A percentile compares a stretch with the other conserved stretches of the same genome.
These are phyloP conservation scores for Acrocephalus kingi DNA, from an alignment of 2,113 vertebrate species.

Conservation along the genomic window DNA sequence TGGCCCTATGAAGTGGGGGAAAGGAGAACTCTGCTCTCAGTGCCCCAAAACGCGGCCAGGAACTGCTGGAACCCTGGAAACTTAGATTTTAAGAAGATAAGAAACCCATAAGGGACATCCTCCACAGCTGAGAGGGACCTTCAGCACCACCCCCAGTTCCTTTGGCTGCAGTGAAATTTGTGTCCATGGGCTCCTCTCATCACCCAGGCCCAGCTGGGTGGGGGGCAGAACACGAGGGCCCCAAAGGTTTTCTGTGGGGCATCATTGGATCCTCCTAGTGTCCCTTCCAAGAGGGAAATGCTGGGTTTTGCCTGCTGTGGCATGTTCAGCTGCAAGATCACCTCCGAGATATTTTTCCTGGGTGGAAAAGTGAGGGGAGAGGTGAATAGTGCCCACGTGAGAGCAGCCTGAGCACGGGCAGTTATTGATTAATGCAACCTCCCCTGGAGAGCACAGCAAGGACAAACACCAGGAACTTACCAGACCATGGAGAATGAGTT, in stretches of 20 bases:
- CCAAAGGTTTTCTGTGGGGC: neutral
- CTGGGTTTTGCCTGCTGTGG: neutral
- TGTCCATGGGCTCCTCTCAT: neutral
- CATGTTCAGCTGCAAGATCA: neutral
- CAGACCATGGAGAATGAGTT: neutral
- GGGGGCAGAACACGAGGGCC: neutral
- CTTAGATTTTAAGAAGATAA: too few relatives aligned
- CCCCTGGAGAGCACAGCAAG: neutral
- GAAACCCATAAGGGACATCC: neutral
- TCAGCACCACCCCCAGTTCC: neutral
- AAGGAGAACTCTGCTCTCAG: neutral
- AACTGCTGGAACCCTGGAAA: too few relatives aligned
- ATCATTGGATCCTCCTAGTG: fast-evolving
- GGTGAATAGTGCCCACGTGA: neutral
- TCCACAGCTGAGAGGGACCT: neutral
- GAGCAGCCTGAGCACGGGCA: neutral
- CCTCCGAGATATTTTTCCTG: neutral
- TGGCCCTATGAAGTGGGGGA: neutral
- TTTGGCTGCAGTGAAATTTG: neutral
- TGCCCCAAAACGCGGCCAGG: neutral
- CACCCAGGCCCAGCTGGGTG: neutral
- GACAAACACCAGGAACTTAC: neutral
- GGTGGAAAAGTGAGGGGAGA: neutral
- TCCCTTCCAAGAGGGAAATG: neutral
- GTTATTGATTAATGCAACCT: neutral